These are phyloP conservation scores for Metalampra italica DNA, from an alignment of 2,888 invertebrate genomes.

Conservation along the genomic window DNA sequence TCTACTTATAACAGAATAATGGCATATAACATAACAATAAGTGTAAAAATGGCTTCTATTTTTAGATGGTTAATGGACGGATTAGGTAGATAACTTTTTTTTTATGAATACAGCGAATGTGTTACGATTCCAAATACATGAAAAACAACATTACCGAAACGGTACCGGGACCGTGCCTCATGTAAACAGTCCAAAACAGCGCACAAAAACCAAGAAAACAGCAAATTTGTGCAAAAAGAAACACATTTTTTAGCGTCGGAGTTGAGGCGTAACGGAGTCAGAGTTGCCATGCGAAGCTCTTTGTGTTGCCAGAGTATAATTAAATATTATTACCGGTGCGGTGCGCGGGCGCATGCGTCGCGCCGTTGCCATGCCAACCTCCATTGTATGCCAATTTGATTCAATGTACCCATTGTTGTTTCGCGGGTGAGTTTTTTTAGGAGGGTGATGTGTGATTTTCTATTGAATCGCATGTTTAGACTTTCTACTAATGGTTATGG, in stretches of 20 bases:
- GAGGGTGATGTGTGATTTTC: conserved; percentile 4
- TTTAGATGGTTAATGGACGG: no score
- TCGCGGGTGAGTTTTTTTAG: neutral
- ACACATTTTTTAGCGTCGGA: conserved; percentile 8
- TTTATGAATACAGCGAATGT: neutral
- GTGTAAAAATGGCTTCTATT: neutral
- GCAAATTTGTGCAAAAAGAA: conserved; percentile 4
- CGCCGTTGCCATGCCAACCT: conserved; percentile 10
- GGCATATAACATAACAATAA: no score
- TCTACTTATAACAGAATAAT: no score
- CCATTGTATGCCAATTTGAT: conserved; percentile 6
- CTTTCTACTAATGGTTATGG: conserved; percentile 8
- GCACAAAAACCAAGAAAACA: neutral
- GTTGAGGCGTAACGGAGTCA: conserved; percentile 25
- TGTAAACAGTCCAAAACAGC: neutral
- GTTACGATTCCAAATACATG: neutral
- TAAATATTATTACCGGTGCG: conserved; percentile 34
- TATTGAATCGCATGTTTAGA: conserved; percentile 8
- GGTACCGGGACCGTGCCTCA: neutral
- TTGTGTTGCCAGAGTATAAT: conserved; percentile 32
- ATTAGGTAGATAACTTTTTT: no score
- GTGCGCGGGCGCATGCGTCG: conserved; percentile 26
- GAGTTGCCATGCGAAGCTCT: conserved; percentile 30
- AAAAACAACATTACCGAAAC: neutral
- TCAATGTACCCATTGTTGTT: conserved; percentile 6